These are phyloP conservation scores for Nephrocerus scutellatus DNA, from an alignment of 2,888 invertebrate species.

Conservation along the genomic window DNA sequence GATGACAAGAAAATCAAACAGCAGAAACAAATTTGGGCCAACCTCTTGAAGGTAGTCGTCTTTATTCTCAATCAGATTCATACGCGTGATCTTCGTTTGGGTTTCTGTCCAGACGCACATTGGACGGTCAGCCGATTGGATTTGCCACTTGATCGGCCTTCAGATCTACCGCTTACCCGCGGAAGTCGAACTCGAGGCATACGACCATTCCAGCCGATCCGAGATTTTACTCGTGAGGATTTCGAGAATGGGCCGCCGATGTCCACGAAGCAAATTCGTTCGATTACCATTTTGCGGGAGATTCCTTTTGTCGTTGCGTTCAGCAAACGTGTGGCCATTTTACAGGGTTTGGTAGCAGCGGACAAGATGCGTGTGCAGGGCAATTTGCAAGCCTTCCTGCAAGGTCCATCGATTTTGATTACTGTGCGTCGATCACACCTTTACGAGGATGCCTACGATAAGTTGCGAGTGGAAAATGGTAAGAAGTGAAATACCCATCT, in stretches of 20 bases:
- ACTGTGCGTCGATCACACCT: constrained; percentile 81
- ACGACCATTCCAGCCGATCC: constrained; percentile 52
- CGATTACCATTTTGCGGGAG: constrained; percentile 80
- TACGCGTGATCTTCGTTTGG: constrained; percentile 75
- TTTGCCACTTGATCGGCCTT: constrained; percentile 51
- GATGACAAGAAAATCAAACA: constrained; percentile 42
- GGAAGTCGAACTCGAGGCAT: constrained; percentile 48
- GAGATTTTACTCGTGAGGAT: constrained; percentile 54
- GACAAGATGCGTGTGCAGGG: constrained; percentile 58
- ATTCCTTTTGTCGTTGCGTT: constrained; percentile 94
- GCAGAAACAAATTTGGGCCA: constrained; percentile 65
- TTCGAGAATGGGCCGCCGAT: constrained; percentile 74
- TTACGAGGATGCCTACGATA: constrained; percentile 98
- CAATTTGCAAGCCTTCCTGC: constrained; percentile 65
- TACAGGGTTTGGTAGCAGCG: constrained; percentile 61
- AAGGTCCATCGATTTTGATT: constrained; percentile 68
- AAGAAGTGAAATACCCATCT: constrained; percentile 32
- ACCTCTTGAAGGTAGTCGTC: constrained; percentile 65
- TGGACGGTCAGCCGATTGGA: constrained; percentile 55
- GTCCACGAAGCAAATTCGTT: constrained; percentile 80
- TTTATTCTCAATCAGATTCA: constrained; percentile 74
- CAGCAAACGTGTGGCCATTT: constrained; percentile 77
- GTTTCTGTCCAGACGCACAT: constrained; percentile 64
- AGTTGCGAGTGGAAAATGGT: constrained; percentile 85
- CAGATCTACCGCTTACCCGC: constrained; percentile 51